phyloP scores from a whole-genome alignment of 2,888 invertebrate genomes.

The Alloscopus bannaensis region DNA sequence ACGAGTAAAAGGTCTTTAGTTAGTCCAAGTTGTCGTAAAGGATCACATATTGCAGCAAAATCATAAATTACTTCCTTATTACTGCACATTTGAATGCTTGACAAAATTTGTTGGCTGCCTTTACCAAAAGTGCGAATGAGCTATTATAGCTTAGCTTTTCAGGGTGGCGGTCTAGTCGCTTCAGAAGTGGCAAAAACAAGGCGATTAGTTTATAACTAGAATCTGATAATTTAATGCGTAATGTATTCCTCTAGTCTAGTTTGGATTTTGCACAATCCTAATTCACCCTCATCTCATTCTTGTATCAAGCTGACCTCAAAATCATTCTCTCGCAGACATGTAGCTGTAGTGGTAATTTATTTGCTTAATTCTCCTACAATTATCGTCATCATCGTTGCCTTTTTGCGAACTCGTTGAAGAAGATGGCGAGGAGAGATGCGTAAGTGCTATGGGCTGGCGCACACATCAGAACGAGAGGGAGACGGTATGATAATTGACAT shows the following conservation, averaged over 20 bases:
- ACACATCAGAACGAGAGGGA: neutral
- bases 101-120: slow-evolving; percentile 45
- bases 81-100: slow-evolving; percentile 33
- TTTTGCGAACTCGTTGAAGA: neutral
- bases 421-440: neutral
- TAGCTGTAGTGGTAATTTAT: slow-evolving; percentile 44
- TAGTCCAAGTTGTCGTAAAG: slow-evolving; percentile 38
- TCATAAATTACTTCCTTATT: slow-evolving; percentile 55
- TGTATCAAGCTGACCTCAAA: slow-evolving; percentile 55
- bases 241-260: slow-evolving; percentile 7
- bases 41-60: slow-evolving; percentile 4
- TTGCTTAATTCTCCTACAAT: slow-evolving; percentile 47
- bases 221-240: too few species aligned
- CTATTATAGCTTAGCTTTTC: neutral
- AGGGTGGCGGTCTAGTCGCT: too few species aligned
- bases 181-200: too few species aligned
- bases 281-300: slow-evolving; percentile 19
- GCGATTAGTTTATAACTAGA: too few species aligned
- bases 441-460: neutral
- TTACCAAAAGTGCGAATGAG: neutral
- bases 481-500: too few species aligned
- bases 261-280: slow-evolving; percentile 17
- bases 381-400: neutral
- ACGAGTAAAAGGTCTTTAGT: slow-evolving; percentile 53
- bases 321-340: too few species aligned